These are phyloP conservation scores for Nestor notabilis DNA, from an alignment of 2,113 vertebrate genomes.

Conservation along the genomic window DNA sequence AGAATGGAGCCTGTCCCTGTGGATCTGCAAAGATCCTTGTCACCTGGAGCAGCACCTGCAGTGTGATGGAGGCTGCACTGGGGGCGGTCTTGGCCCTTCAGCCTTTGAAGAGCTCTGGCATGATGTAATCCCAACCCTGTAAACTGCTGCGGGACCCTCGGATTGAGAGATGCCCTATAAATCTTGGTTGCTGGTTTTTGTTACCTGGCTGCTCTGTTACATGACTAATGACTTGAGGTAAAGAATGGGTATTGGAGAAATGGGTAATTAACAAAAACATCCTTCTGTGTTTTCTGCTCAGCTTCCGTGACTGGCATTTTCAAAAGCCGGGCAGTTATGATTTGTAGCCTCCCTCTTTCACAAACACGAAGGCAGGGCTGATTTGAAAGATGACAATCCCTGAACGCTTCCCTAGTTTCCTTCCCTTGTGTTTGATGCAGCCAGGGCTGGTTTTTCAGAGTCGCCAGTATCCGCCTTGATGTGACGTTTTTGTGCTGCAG, in stretches of 20 bases:
- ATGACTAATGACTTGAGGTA: slow-evolving; percentile 55
- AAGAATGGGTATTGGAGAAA: slow-evolving; percentile 47
- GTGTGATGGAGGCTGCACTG: neutral
- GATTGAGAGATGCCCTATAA: slow-evolving; percentile 48
- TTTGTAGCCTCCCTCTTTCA: slow-evolving; percentile 32
- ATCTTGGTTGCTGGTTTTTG: neutral
- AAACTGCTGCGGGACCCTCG: neutral
- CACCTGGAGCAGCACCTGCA: neutral
- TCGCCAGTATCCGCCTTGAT: neutral
- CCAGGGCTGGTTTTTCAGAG: slow-evolving; percentile 4
- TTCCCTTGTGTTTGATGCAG: neutral
- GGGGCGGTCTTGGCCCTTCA: neutral
- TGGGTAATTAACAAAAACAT: slow-evolving; percentile 59
- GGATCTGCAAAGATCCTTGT: neutral
- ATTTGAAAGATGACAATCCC: slow-evolving; percentile 1
- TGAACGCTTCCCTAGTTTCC: neutral
- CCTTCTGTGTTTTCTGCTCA: slow-evolving; percentile 62
- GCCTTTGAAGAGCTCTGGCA: slow-evolving; percentile 43
- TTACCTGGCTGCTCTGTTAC: slow-evolving; percentile 34
- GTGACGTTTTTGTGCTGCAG: slow-evolving; percentile 16
- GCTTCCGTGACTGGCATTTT: slow-evolving; percentile 27
- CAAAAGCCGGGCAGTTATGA: slow-evolving; percentile 13
- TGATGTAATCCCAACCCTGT: slow-evolving; percentile 33
- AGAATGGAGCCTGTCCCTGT: neutral
- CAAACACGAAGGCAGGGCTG: neutral